These are phyloP conservation scores for Dufourea novaeangliae DNA, from an alignment of 1,140 invertebrate species.

Conservation along the genomic window DNA sequence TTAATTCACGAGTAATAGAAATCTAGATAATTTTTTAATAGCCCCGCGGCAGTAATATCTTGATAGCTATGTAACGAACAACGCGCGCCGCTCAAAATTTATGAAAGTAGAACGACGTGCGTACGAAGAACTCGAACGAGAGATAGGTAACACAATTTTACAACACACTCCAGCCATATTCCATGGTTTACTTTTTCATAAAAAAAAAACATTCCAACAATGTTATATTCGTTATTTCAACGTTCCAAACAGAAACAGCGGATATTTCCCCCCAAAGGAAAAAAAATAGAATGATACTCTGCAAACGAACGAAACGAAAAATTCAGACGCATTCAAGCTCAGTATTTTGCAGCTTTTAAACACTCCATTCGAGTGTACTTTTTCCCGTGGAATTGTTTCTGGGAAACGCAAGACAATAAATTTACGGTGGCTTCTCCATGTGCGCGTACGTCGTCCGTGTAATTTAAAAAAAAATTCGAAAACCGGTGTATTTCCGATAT, in stretches of 20 bases:
- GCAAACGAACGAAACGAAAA: constrained; percentile 18
- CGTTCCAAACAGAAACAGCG: too few relatives aligned
- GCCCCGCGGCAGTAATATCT: background rate
- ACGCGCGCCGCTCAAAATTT: too few relatives aligned
- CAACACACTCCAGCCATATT: too few relatives aligned
- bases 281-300: constrained; percentile 7
- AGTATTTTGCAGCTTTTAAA: constrained; percentile 20
- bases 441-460: constrained; percentile 1
- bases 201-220: too few relatives aligned
- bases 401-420: constrained; percentile 41
- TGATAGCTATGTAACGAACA: too few relatives aligned
- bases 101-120: too few relatives aligned
- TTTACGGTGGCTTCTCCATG: constrained; percentile 30
- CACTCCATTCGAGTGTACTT: background rate
- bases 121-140: too few relatives aligned
- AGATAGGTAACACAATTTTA: too few relatives aligned
- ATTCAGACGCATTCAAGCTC: constrained; percentile 19
- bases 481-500: background rate
- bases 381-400: background rate
- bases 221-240: too few relatives aligned
- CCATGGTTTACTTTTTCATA: background rate
- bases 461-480: constrained; percentile 27
- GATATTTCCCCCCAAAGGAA: too few relatives aligned
- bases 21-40: constrained; percentile 1
- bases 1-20: background rate